Conservation (phyloP, 1,140 invertebrate genomes). For the Neomicropteryx cornuta region DNA sequence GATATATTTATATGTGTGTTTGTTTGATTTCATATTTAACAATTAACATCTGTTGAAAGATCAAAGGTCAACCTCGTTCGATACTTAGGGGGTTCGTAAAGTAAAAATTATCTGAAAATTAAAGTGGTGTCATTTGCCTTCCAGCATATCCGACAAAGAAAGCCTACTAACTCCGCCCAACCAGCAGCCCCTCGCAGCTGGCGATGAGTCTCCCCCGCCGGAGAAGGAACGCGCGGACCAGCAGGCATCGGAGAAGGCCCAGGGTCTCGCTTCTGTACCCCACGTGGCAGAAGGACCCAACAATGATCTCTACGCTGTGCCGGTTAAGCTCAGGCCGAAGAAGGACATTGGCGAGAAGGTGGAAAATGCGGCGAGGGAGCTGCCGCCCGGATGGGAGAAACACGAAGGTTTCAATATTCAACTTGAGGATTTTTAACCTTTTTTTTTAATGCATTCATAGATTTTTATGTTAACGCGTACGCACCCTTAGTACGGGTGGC, state of each 20-base stretch:
- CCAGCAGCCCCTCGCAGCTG: slow-evolving; percentile 24
- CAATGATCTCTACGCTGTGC: slow-evolving; percentile 64
- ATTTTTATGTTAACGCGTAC: too few relatives aligned
- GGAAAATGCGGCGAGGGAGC: slow-evolving; percentile 10
- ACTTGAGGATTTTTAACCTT: slow-evolving; percentile 8
- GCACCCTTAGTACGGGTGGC: too few relatives aligned
- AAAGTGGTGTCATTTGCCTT: too few relatives aligned
- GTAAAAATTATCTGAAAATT: too few relatives aligned
- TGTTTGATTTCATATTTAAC: too few relatives aligned
- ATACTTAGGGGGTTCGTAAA: too few relatives aligned
- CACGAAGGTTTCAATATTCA: slow-evolving; percentile 64
- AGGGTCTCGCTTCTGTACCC: slow-evolving; percentile 43
- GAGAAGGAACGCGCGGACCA: slow-evolving; percentile 37
- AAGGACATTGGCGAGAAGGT: slow-evolving; percentile 25
- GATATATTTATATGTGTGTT: too few relatives aligned
- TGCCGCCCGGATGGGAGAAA: slow-evolving; percentile 85
- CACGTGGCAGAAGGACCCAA: slow-evolving; percentile 58
- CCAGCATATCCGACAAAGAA: slow-evolving; percentile 30
- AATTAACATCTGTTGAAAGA: not conserved
- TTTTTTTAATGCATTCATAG: slow-evolving; percentile 4
- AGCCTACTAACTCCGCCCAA: slow-evolving; percentile 30
- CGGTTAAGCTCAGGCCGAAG: slow-evolving; percentile 51
- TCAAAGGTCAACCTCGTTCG: not conserved
- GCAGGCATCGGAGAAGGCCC: slow-evolving; percentile 37
- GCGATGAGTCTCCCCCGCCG: slow-evolving; percentile 34